Conservation (phyloP, 2,888 invertebrate species). For the Iselma pallidipennis region DNA sequence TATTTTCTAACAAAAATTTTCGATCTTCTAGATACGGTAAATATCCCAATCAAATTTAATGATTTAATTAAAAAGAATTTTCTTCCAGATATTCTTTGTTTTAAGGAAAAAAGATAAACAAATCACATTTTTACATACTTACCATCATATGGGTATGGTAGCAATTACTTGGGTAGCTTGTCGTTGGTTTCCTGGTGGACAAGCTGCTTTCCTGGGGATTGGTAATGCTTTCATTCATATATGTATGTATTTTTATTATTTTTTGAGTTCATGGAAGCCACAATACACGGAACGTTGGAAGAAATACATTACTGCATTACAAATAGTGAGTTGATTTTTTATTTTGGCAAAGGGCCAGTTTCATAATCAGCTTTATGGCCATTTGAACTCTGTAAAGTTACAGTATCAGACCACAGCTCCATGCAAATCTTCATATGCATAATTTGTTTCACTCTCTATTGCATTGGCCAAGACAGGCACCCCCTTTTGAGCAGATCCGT, state of each 20-base stretch:
- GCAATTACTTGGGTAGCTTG: not conserved
- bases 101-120: slow-evolving; percentile 4
- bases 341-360: too few relatives aligned
- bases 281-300: not conserved
- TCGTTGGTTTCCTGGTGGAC: slow-evolving; percentile 1
- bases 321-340: not conserved
- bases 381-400: too few relatives aligned
- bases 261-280: not conserved
- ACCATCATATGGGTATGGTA: slow-evolving; percentile 8
- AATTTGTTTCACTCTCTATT: too few relatives aligned
- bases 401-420: too few relatives aligned
- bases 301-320: not conserved
- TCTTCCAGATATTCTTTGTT: not conserved
- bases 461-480: too few relatives aligned
- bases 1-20: not conserved
- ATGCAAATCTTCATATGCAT: too few relatives aligned
- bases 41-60: not conserved
- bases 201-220: not conserved
- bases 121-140: slow-evolving; percentile 2
- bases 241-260: slow-evolving; percentile 2
- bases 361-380: too few relatives aligned
- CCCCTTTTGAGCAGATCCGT: too few relatives aligned
- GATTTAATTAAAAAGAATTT: too few relatives aligned
- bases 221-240: not conserved
- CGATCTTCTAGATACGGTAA: not conserved